Base-by-base conservation (phyloP, 2,797 vertebrate genomes). In the Intellagama lesueurii region DNA sequence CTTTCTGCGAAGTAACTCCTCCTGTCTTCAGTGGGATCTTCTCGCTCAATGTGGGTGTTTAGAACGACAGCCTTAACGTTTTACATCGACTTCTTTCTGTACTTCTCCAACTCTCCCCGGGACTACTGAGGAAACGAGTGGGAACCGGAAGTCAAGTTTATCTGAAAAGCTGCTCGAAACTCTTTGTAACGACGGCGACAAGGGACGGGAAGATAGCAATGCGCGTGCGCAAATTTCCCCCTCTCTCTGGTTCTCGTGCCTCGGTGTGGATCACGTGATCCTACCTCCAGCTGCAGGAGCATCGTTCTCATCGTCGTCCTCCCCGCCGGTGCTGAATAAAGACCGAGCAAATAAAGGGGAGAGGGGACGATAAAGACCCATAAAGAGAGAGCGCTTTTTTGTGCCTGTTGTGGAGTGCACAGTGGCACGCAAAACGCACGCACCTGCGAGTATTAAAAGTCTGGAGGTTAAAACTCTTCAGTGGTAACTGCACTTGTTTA, bases 221-320 rank as follows among this genome's bases (percentile, higher is more conserved):
- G 83, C 94, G 94, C 83, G 1, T 81, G 90, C 82, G 90, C 81
- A 0, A 30, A 2, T 16, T 52, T 22, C 75, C 64, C 0, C 11
- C 3, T 49, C 1, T 12, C 14, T 24, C 22, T 9, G 4, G 28
- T 19, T n/a, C 24, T 30, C 9, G 24, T 72, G 30, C 52, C 3
- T n/a, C 16, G 19, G 9, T 17, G 26, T n/a, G 14, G 75, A 11
- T 64, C 90, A 88, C 64, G 72, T 91, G 90, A 91, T 7, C 1
- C 0, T 9, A 17, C 0, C 28, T 5, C 35, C 0, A 11, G 7
- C 69, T 2, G 32, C 7, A 16, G 0, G 11, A 4, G 32, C 40
- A 6, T 83, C 72, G 4, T 77, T 24, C 7, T 0, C 11, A 0
- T 7, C 1, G 9, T 0, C 8, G 19, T 14, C 72, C 19, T 47